These are phyloP conservation scores for Mormyrus iriodes DNA, from an alignment of 2,113 vertebrate species.

Conservation along the genomic window DNA sequence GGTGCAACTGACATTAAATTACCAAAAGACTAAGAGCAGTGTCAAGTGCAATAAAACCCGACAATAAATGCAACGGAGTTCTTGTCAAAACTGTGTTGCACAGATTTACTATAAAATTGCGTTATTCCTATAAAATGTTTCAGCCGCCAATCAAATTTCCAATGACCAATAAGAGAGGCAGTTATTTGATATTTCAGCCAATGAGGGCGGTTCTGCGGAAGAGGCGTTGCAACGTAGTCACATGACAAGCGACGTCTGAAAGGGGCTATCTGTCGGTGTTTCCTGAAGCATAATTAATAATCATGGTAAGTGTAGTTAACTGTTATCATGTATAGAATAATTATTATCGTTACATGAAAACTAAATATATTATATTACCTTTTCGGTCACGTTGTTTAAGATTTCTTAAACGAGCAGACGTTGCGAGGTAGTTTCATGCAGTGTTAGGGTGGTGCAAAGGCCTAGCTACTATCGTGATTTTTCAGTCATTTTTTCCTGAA, in stretches of 20 bases:
- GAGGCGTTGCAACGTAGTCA: constrained; percentile 42
- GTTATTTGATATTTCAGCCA: constrained; percentile 2
- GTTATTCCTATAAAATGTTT: not conserved
- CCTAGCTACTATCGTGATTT: not conserved
- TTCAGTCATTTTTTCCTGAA: not conserved
- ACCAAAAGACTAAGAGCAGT: not conserved
- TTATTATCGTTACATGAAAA: not conserved
- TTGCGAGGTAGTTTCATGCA: not conserved
- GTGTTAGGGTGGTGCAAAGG: not conserved
- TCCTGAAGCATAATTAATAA: constrained; percentile 39
- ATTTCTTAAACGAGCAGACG: not conserved
- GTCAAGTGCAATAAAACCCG: not conserved
- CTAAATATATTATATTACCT: not conserved
- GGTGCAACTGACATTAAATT: no score
- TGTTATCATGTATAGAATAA: not conserved
- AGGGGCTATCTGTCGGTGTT: constrained; percentile 28
- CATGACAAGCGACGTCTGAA: constrained; percentile 48
- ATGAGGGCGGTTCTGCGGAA: constrained; percentile 8
- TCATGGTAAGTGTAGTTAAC: constrained; percentile 53
- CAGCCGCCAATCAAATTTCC: not conserved
- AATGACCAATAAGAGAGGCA: not conserved
- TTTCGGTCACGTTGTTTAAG: not conserved
- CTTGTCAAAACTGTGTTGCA: not conserved
- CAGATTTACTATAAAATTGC: not conserved
- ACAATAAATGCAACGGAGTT: not conserved